Evolutionary conservation across 2,113 vertebrate species (phyloP), one percentile per base, ranked within the genome.

Genomic region (Salvelinus sp.): DNA sequence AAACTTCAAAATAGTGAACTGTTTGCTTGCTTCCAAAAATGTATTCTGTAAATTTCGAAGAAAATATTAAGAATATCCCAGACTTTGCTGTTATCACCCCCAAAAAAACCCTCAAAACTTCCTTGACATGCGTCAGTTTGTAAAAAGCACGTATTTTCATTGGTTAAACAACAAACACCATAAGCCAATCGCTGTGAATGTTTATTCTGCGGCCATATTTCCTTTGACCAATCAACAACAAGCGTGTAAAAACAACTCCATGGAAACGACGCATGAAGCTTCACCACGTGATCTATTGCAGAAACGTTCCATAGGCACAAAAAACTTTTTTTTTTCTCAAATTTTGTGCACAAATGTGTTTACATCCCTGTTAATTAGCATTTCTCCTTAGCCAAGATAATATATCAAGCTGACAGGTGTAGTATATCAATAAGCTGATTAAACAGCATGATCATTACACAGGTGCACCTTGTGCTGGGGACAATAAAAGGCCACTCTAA

Each of bases 61-160:
- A 48, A 60, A 60, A 60, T 60, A n/a, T 38, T 1, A 38, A 22
- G 1, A 2, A 60, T 60, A 14, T 50, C 48, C 48, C 38, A 38
- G 7, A 38, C 9, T 44, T 44, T 44, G 38, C 38, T 63, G 68
- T 76, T 81, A 67, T 50, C 62, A 25, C 30, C 7, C 30, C 63
- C 30, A 1, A 0, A 33, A 33, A 28, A 6, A 2, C 2, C 28
- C 28, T 10, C 9, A 44, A 63, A 88, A 90, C 87, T 92, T 93
- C 92, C 91, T 87, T 88, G 44, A 78, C 72, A 74, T 10, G 20
- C 48, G 25, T 57, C 72, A 71, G 82, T 94, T 94, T 92, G 90
- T 91, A 94, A 90, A 88, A 92, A 90, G 89, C 88, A 79, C 85
- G 63, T 58, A 48, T 80, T 75, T n/a, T 65, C 9, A 94, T 93